Base-by-base conservation (phyloP, 2,888 invertebrate species). In the Andrena trimmerana region DNA sequence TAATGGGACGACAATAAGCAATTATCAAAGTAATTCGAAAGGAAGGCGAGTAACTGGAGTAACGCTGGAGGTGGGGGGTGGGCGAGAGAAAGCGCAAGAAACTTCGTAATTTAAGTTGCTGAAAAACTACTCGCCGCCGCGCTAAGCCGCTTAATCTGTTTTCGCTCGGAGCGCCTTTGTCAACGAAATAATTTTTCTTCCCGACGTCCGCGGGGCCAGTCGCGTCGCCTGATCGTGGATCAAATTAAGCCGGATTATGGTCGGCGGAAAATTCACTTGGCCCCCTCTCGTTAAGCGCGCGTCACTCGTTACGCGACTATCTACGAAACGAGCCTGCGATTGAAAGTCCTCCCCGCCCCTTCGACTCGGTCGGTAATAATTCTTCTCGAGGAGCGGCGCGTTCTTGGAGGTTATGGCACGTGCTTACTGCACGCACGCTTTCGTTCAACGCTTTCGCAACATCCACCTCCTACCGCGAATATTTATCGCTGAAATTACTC, bases 1-100 rank as follows among this genome's bases (percentile, higher is more conserved):
- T 78, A 79, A 70, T 31, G 78, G 59, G 50, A 78, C 69, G 69
- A 78, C 78, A 65, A 79, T 79, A 79, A 78, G 79, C 79, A 70
- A 69, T 79, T 79, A 78, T 70, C 65, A 65, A 65, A 79, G 78
- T 69, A 78, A 78, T 65, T 78, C 57, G 50, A 6, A n/a, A 50
- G 2, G 65, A 24, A 59, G 24, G 6, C 13, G 24, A 63, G n/a
- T 8, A 52, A 52, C 42, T 42, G 36, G 13, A 60, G 27, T 36
- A 16, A 48, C 3, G 10, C 20, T 36, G 13, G 29, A 6, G 8
- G 16, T 3, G 27, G 3, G 2, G 27, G 27, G 4, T 2, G 36
- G 36, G 10, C 8, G 52, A 20, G 29, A 42, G 59, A 59, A 62
- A 52, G 36, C 31, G 24, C 29, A 36, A 24, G 31, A 33, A 76